A percentile compares a stretch with the other conserved stretches of the same genome.
phyloP scores from a whole-genome alignment of 92 coral and sea anemone species.

The Muricea muricata region DNA sequence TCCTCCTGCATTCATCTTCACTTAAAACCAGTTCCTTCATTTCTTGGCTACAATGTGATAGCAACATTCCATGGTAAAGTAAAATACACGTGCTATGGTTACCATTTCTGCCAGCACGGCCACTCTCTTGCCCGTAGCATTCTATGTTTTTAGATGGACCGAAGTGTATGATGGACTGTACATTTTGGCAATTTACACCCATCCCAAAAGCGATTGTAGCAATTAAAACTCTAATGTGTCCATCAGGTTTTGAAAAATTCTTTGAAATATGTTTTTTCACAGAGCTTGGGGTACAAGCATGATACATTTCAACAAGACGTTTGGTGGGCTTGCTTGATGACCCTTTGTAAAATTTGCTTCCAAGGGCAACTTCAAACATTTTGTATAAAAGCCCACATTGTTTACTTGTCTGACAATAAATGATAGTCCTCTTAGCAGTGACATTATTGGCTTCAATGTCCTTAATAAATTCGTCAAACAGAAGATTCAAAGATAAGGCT shows the following conservation, averaged over 20 bases:
- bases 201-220: background rate
- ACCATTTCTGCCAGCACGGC: background rate
- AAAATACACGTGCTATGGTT: background rate
- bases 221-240: background rate
- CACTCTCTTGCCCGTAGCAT: background rate
- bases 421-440: background rate
- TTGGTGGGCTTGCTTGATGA: background rate
- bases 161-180: background rate
- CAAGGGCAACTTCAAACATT: background rate
- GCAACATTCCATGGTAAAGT: background rate
- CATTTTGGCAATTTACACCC: background rate
- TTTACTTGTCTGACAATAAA: constrained; percentile 13
- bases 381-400: constrained; percentile 7
- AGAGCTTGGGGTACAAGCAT: background rate
- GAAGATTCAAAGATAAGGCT: background rate
- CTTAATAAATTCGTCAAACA: constrained; percentile 3
- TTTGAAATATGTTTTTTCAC: background rate
- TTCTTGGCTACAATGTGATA: background rate
- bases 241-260: background rate
- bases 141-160: background rate
- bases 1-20: constrained; percentile 13
- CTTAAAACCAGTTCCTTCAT: background rate
- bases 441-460: background rate
- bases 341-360: background rate
- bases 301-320: background rate